Conservation (phyloP, 2,113 vertebrate species). For the Ascaphus truei region DNA sequence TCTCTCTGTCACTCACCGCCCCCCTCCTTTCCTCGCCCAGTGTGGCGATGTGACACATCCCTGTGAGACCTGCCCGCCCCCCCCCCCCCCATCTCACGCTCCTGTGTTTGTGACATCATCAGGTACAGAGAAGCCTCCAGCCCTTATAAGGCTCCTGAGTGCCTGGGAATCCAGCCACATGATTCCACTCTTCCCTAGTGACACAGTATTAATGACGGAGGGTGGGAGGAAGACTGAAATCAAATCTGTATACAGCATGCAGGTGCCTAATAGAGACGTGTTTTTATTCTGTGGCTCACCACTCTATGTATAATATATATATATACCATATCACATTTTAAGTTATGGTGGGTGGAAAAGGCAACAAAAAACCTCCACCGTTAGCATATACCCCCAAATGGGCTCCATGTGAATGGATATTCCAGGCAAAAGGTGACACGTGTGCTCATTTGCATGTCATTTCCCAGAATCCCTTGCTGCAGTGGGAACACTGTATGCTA, state of each 20-base stretch:
- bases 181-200: not conserved
- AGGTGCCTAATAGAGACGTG: not conserved
- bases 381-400: too few species aligned
- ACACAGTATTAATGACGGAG: not conserved
- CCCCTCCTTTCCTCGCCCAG: not conserved
- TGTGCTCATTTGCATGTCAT: too few species aligned
- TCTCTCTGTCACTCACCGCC: not conserved
- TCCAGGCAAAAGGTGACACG: too few species aligned
- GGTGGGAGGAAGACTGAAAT: not conserved
- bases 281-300: too few species aligned
- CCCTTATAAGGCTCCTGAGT: not conserved
- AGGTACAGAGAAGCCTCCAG: not conserved
- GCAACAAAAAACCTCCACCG: too few species aligned
- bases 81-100: not conserved
- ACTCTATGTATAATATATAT: too few species aligned
- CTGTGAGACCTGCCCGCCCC: not conserved
- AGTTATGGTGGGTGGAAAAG: too few species aligned
- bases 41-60: not conserved
- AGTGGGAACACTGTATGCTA: too few species aligned
- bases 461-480: too few species aligned
- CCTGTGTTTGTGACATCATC: not conserved
- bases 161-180: not conserved
- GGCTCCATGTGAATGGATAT: too few species aligned
- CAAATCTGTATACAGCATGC: not conserved
- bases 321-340: too few species aligned